Conservation (phyloP, 2,113 vertebrate species). For the Sander lucioperca region DNA sequence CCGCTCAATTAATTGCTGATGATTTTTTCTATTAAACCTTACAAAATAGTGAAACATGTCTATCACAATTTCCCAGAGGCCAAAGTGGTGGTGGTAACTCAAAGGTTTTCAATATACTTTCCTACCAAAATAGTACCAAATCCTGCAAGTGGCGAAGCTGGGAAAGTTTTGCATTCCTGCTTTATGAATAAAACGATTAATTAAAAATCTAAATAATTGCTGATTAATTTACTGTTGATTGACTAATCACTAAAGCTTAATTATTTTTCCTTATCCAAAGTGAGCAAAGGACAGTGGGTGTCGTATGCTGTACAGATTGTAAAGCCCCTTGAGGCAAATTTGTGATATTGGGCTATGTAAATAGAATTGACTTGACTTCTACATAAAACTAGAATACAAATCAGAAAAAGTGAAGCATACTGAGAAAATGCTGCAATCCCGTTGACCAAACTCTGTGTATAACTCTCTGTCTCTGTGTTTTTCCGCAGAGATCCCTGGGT, state of each 20-base stretch:
- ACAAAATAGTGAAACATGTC: not conserved
- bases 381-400: not conserved
- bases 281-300: not conserved
- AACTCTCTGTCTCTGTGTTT: constrained; percentile 6
- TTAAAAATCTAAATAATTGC: too few species aligned
- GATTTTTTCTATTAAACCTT: not conserved
- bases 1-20: not conserved
- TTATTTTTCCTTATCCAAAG: too few species aligned
- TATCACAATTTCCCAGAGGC: not conserved
- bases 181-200: not conserved
- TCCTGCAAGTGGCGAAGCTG: not conserved
- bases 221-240: too few species aligned
- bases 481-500: constrained; percentile 91
- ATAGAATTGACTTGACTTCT: not conserved
- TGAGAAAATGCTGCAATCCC: not conserved
- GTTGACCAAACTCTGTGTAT: not conserved
- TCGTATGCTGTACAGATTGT: not conserved
- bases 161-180: not conserved
- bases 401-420: not conserved
- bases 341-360: not conserved
- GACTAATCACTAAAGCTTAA: too few species aligned
- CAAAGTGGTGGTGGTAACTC: not conserved
- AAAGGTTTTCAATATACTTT: not conserved
- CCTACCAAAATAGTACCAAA: not conserved
- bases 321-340: not conserved